Conservation (phyloP, 2,797 vertebrate genomes). For the Trachops cirrhosus region DNA sequence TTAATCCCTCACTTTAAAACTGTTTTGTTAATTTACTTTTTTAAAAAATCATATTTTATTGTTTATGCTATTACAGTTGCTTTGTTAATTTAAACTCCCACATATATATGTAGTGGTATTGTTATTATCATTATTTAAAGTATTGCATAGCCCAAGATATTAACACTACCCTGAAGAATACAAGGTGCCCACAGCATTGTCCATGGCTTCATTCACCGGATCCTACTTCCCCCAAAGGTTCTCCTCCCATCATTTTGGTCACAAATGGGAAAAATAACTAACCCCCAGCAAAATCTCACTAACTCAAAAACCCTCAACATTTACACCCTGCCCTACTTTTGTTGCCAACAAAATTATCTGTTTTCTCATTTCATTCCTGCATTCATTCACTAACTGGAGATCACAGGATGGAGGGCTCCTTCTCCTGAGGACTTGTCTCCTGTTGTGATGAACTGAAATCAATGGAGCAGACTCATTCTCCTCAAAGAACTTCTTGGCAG, state of each 20-base stretch:
- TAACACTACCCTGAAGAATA: neutral
- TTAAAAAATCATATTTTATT: neutral
- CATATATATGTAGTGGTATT: neutral
- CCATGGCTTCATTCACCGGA: neutral
- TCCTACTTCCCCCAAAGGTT: neutral
- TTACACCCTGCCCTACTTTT: neutral
- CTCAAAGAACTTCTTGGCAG: neutral
- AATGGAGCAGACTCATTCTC: neutral
- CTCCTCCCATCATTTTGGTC: neutral
- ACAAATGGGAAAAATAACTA: neutral
- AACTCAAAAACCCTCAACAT: neutral
- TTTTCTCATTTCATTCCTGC: neutral
- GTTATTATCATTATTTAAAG: neutral
- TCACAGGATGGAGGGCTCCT: neutral
- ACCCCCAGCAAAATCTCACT: neutral
- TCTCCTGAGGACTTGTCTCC: neutral
- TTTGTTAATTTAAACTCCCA: neutral
- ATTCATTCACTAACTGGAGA: neutral
- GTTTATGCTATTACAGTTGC: neutral
- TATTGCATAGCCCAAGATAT: neutral
- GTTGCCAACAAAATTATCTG: neutral
- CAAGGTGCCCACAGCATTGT: fast-evolving
- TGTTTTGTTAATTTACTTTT: neutral
- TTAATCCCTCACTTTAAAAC: neutral
- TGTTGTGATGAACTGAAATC: slow-evolving; percentile 19